These are phyloP conservation scores for Axinella damicornis DNA, from an alignment of 37 sponge, comb jelly and placozoan species.

Conservation along the genomic window DNA sequence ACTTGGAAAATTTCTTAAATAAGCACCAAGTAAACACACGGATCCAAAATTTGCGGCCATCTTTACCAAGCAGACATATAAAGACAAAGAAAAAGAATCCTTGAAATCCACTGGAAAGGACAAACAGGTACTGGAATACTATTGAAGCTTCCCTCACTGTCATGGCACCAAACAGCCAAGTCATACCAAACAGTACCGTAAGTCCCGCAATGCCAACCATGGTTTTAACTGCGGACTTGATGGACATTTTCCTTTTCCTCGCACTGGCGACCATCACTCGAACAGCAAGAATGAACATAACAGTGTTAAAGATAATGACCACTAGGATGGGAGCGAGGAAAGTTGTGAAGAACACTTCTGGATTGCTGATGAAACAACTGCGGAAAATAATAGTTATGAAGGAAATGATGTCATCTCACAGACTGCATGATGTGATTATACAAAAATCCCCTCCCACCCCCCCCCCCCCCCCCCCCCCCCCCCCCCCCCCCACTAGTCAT, in stretches of 20 bases:
- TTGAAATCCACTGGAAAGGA: constrained; percentile 44
- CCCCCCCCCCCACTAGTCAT: too few species aligned
- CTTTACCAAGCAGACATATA: constrained; percentile 9
- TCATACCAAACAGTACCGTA: constrained; percentile 35
- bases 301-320: constrained; percentile 17
- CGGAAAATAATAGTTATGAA: not conserved
- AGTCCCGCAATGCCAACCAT: constrained; percentile 3
- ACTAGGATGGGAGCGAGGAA: constrained; percentile 19
- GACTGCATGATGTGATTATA: too few species aligned
- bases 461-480: too few species aligned
- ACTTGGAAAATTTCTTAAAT: not conserved
- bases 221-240: not conserved
- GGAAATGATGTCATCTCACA: too few species aligned
- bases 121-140: constrained; percentile 54
- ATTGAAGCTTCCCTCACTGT: constrained; percentile 16
- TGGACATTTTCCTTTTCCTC: not conserved
- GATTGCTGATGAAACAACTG: constrained; percentile 42
- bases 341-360: not conserved
- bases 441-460: too few species aligned
- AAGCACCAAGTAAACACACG: not conserved
- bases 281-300: constrained; percentile 3
- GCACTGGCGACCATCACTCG: not conserved
- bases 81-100: constrained; percentile 58
- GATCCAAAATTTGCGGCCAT: constrained; percentile 18
- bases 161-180: constrained; percentile 57